Evolutionary conservation across 35 echinoderm and acorn worm genomes (phyloP), one percentile per base, ranked within the genome.

Genomic region (Chiridota heheva): DNA sequence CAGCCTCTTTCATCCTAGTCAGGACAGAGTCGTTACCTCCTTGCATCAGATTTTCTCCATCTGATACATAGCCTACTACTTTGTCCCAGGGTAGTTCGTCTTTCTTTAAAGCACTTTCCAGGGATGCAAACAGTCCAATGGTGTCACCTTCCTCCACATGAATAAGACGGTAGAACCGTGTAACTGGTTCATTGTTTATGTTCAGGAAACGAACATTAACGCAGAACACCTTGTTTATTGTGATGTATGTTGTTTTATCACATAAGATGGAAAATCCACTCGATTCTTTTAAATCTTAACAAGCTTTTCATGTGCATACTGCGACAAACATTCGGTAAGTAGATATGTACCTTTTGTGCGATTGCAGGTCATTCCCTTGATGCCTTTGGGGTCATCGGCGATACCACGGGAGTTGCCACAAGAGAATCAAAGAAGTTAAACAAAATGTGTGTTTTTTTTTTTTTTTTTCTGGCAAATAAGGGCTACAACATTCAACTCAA

Each of bases 251-350:
- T 34, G 77, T 60, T 42, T 81, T 81, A 36, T 81, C 77, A 67
- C 77, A 81, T 7, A 81, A 30, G 17, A 67, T 81, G 24, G 77
- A 81, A 81, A 81, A 67, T 81, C 77, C 77, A 75, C 41, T 48
- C 45, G 71, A 61, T 27, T 47, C 4, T 55, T 55, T 58, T 43
- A 63, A 39, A 62, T 66, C 76, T 3, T 26, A 65, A 79, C 76
- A 27, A 79, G 76, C 28, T 79, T 58, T 40, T 79, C 76, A 63
- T 62, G 76, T n/a, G 76, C 76, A 79, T 79, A 79, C 24, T 63
- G 17, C 18, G 76, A 63, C 76, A 62, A 63, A 79, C 76, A 79
- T 63, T 63, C 48, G 22, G 76, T 79, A 24, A 78, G 49, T 0
- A 79, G 49, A 62, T 63, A 62, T 27, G 76, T 63, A 20, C 51